These are phyloP conservation scores for Syrista parreyssii DNA, from an alignment of 2,888 invertebrate species.

Conservation along the genomic window DNA sequence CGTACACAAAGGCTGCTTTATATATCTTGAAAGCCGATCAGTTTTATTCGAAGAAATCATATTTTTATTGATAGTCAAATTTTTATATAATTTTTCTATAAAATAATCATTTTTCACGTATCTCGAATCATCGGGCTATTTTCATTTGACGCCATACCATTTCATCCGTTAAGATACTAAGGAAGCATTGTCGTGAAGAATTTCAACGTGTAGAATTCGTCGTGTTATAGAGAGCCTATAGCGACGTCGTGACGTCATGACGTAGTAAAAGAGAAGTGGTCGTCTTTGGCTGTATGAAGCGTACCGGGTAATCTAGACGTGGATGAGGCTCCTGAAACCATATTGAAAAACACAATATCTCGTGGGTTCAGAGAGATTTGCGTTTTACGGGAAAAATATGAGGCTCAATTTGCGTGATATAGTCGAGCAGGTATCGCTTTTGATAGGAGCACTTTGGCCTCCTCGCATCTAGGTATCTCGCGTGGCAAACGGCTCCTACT, in stretches of 20 bases:
- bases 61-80: background rate
- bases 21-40: background rate
- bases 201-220: background rate
- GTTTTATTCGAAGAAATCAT: background rate
- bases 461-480: constrained; percentile 4
- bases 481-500: background rate
- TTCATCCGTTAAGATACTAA: background rate
- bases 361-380: constrained; percentile 12
- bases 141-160: background rate
- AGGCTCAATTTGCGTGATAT: constrained; percentile 39
- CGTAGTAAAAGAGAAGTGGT: background rate
- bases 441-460: constrained; percentile 30
- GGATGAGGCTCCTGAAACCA: background rate
- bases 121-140: background rate
- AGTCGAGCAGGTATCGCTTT: constrained; percentile 26
- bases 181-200: background rate
- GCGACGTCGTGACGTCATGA: background rate
- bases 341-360: constrained; percentile 18
- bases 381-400: constrained; percentile 24
- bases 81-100: background rate
- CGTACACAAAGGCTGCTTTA: background rate
- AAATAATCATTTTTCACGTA: too few relatives aligned
- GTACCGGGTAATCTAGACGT: background rate
- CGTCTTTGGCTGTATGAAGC: background rate
- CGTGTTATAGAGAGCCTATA: background rate